Base-by-base conservation (phyloP, 1,140 invertebrate genomes). In the Ceratina australensis region DNA sequence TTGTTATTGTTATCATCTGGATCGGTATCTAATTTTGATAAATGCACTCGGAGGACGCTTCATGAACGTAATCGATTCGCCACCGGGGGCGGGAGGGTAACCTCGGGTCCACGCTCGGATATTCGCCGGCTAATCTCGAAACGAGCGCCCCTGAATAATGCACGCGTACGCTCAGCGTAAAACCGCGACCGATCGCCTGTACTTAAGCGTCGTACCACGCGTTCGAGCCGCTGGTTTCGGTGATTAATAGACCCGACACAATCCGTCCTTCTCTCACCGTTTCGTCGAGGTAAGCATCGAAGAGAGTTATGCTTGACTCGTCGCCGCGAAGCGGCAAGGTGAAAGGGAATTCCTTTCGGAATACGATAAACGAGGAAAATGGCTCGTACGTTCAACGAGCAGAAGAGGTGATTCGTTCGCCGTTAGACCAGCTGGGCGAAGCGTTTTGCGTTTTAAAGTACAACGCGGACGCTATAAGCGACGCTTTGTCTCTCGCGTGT, bases 1-100 rank as follows among this genome's bases (percentile, higher is more conserved):
- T 83, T 83, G 81, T 83, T 83, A 83, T 24, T 83, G 81, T 83
- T 83, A 83, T 83, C 68, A 65, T 15, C 57, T 56, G 57, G 78
- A 83, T 83, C 73, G 68, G 78, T 64, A 75, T 49, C 78, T 73
- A 79, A 83, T 79, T 56, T 67, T 68, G 76, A 72, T n/a, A 52
- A 72, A 72, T 12, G 68, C 50, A 33, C 68, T 1, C 26, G 8
- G 57, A 7, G 74, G 57, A 24, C 18, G n/a, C 22, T 3, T 10
- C 49, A n/a, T 26, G 20, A n/a, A 24, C 52, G 47, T 50, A 67
- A 76, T 69, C 73, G 65, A 68, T 68, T 61, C 20, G 42, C 33
- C 26, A 54, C 47, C 16, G 22, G 22, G 57, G 42, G 49, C 15
- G 13, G 5, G n/a, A n/a, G n/a, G n/a, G n/a, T n/a, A n/a, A n/a